phyloP scores from a whole-genome alignment of 2,113 vertebrate species.

The Marmota monax region DNA sequence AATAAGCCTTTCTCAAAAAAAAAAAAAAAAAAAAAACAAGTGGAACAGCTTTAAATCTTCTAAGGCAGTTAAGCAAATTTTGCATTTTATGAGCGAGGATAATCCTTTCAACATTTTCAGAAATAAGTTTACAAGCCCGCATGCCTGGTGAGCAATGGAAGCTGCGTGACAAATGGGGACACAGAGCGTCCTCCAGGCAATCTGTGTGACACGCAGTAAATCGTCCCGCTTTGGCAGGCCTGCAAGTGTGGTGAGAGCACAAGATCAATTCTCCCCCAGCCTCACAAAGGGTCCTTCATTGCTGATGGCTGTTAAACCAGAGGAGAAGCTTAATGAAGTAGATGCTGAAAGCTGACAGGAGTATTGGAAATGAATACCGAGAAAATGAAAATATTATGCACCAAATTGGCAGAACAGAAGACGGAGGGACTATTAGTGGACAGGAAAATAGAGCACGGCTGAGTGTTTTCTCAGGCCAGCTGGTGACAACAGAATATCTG shows the following conservation, averaged over 20 bases:
- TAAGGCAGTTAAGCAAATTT: slow-evolving; percentile 73
- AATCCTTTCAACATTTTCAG: slow-evolving; percentile 66
- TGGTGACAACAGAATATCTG: slow-evolving; percentile 80
- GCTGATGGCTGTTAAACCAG: slow-evolving; percentile 76
- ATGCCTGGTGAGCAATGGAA: slow-evolving; percentile 14
- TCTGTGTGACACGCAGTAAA: slow-evolving; percentile 40
- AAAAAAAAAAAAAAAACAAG: slow-evolving; percentile 55
- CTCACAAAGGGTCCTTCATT: slow-evolving; percentile 75
- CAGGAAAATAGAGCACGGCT: slow-evolving; percentile 76
- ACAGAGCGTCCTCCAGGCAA: background rate
- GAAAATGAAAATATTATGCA: slow-evolving; percentile 76
- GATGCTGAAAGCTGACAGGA: slow-evolving; percentile 79
- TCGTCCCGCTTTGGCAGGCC: slow-evolving; percentile 48
- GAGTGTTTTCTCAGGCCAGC: slow-evolving; percentile 81
- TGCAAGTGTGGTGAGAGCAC: background rate
- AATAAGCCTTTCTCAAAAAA: slow-evolving; percentile 52
- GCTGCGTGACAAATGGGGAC: slow-evolving; percentile 35
- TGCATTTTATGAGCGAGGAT: slow-evolving; percentile 76
- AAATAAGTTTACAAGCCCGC: slow-evolving; percentile 64
- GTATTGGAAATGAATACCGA: slow-evolving; percentile 79
- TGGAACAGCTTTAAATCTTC: slow-evolving; percentile 62
- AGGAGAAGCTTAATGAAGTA: slow-evolving; percentile 85
- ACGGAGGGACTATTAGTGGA: slow-evolving; percentile 74
- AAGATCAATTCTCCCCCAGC: slow-evolving; percentile 20
- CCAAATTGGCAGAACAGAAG: slow-evolving; percentile 83